These are phyloP conservation scores for Aspiorhynchus laticeps DNA, from an alignment of 2,113 vertebrate genomes.

Conservation along the genomic window DNA sequence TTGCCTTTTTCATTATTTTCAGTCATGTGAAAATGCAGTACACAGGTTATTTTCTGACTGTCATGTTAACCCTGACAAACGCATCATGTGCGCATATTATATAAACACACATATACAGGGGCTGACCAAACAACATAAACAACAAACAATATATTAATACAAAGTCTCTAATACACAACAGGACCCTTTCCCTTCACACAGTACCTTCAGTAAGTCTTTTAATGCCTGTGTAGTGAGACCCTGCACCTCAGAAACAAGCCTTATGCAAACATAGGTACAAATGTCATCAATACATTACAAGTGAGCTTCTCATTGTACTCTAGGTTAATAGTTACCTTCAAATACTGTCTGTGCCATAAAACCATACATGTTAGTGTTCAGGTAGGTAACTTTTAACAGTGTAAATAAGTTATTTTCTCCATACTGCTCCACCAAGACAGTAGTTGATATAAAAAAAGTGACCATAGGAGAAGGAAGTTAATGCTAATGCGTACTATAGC, in stretches of 20 bases:
- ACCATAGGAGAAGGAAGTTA: not conserved
- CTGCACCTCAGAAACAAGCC: not conserved
- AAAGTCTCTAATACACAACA: not conserved
- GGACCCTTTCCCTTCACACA: not conserved
- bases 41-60: not conserved
- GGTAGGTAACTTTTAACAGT: not conserved
- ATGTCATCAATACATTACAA: conserved; percentile 1
- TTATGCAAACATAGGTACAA: not conserved
- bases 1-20: conserved; percentile 37
- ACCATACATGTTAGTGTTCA: not conserved
- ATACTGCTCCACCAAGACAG: not conserved
- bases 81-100: not conserved
- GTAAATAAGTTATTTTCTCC: not conserved
- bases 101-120: not conserved
- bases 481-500: no score
- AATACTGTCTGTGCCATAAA: not conserved
- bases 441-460: not conserved
- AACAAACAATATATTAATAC: conserved; percentile 2
- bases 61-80: conserved; percentile 13
- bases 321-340: not conserved
- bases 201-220: not conserved
- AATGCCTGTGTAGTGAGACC: not conserved
- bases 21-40: conserved; percentile 47
- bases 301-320: not conserved
- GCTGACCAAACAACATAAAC: conserved; percentile 20